These are phyloP conservation scores for Cotesia chilonis DNA, from an alignment of 1,140 invertebrate species.

Conservation along the genomic window DNA sequence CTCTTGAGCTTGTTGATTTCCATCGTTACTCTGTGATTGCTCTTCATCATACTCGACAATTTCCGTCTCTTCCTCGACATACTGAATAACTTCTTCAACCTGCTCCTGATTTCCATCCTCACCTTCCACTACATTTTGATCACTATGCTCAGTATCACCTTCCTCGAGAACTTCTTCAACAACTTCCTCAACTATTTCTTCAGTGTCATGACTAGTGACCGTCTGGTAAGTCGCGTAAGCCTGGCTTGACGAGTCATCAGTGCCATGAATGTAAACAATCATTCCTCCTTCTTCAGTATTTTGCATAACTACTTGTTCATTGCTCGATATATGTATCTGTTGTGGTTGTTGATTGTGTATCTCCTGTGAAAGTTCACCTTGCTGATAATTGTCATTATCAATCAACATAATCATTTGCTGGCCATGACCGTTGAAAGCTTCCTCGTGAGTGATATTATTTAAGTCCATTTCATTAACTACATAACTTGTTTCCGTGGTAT, in stretches of 20 bases:
- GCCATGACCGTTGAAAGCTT: conserved; percentile 47
- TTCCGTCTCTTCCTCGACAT: conserved; percentile 62
- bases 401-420: conserved; percentile 61
- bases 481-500: conserved; percentile 42
- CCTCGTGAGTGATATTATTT: conserved; percentile 44
- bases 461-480: conserved; percentile 49
- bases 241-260: conserved; percentile 47
- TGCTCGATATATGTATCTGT: conserved; percentile 50
- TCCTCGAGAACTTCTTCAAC: conserved; percentile 42
- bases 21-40: conserved; percentile 49
- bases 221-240: conserved; percentile 49
- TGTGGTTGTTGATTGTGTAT: conserved; percentile 48
- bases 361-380: conserved; percentile 39
- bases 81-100: conserved; percentile 58
- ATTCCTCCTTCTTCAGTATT: conserved; percentile 54
- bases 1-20: conserved; percentile 55
- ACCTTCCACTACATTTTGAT: conserved; percentile 9
- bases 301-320: conserved; percentile 57
- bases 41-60: conserved; percentile 60
- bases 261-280: conserved; percentile 60
- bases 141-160: conserved; percentile 25
- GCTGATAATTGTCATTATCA: conserved; percentile 51
- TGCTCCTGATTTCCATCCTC: conserved; percentile 21
- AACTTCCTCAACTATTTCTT: conserved; percentile 47
- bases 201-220: conserved; percentile 45